Percentiles rank a stretch among this genome's conserved stretches.
Conservation (phyloP, 2,113 vertebrate genomes). For the Cygnus buccinator region DNA sequence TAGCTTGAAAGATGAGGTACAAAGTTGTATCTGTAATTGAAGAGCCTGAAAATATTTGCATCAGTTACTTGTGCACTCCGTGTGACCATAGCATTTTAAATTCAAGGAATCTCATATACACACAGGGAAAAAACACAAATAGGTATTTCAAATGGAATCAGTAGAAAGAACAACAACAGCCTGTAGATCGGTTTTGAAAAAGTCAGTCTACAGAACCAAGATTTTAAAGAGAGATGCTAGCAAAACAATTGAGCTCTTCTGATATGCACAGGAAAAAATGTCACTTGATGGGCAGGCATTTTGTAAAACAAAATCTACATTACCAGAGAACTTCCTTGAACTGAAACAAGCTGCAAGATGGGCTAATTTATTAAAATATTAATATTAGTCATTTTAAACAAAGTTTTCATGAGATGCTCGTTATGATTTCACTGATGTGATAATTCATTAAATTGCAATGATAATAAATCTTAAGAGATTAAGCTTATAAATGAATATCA, state of each 20-base stretch:
- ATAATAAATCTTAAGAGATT: slow-evolving; percentile 15
- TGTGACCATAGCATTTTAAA: not conserved
- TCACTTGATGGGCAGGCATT: not conserved
- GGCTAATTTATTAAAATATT: slow-evolving; percentile 18
- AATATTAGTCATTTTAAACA: not conserved
- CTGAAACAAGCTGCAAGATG: not conserved
- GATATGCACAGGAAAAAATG: not conserved
- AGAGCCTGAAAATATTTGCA: not conserved
- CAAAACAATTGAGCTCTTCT: not conserved
- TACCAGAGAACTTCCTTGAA: not conserved
- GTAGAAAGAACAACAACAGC: not conserved
- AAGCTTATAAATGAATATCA: not conserved
- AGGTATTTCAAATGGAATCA: not conserved
- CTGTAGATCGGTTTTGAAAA: not conserved
- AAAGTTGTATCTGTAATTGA: not conserved
- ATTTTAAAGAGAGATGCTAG: not conserved
- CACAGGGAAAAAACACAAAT: not conserved
- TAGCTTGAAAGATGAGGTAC: not conserved
- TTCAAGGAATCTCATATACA: not conserved
- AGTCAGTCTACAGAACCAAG: not conserved
- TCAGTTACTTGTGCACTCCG: not conserved
- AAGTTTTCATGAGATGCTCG: not conserved
- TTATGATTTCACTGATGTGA: not conserved
- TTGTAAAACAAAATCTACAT: not conserved
- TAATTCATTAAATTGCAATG: slow-evolving; percentile 1